phyloP scores from a whole-genome alignment of 37 sponge, comb jelly and placozoan species.

The Ianthella basta region DNA sequence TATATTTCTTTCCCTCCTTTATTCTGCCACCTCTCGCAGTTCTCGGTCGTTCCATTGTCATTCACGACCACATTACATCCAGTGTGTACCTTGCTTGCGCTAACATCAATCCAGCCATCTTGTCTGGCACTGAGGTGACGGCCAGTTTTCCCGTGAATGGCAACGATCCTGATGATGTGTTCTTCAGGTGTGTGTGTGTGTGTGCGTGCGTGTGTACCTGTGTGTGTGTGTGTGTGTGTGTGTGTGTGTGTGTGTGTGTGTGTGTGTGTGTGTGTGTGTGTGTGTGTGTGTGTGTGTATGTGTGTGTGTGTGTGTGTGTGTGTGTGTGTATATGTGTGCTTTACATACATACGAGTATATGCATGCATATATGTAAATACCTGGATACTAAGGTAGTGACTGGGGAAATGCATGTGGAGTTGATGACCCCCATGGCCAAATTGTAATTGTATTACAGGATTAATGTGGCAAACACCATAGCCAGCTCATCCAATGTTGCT shows the following conservation, averaged over 20 bases:
- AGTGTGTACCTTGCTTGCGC: conserved; percentile 51
- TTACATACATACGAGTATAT: neutral
- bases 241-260: neutral
- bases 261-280: too few relatives aligned
- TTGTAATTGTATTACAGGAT: neutral
- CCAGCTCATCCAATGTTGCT: neutral
- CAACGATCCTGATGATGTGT: neutral
- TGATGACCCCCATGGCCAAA: neutral
- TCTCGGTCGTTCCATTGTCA: conserved; percentile 53
- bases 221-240: neutral
- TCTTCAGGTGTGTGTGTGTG: neutral
- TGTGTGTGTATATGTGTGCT: neutral
- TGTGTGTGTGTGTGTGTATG: too few relatives aligned
- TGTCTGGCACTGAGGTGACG: neutral
- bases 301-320: too few relatives aligned
- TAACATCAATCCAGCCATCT: neutral
- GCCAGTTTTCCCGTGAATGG: neutral
- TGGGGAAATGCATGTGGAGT: too few relatives aligned
- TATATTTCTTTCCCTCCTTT: neutral
- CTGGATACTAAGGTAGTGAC: neutral
- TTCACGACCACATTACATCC: conserved; percentile 9
- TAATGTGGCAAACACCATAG: neutral
- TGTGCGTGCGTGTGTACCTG: neutral
- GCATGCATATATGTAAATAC: neutral
- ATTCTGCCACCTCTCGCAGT: conserved; percentile 30